Base-by-base conservation (phyloP, 1,140 invertebrate genomes). In the Pogonomyrmex californicus region DNA sequence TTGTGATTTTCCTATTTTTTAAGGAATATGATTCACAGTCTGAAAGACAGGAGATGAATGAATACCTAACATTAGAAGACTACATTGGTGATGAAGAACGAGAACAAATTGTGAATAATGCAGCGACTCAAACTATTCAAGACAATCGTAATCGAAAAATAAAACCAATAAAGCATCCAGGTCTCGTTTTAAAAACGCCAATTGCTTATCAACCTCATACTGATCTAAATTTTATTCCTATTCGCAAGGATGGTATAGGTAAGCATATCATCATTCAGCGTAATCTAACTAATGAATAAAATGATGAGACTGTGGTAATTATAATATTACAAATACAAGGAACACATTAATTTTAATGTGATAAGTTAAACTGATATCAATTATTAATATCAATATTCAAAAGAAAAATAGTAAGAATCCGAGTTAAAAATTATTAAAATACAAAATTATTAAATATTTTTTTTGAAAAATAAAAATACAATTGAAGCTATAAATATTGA, bases 221-320 rank as follows among this genome's bases (percentile, higher is more conserved):
- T 65, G 97, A 98, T 95, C 95, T 97, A 51, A 97, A 97, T 92
- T 97, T 97, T 81, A 97, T 98, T 94, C 97, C 97, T 56, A 98
- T 98, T 92, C 96, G 97, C 90, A 97, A 97, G 94, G 97, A 98
- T 95, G 98, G 98, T 91, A 98, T 98, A 96, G 97, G 97, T 98
- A 95, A 95, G 95, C 77, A 44, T 7, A 41, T 23, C 23, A 44
- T 41, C 60, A 33, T 78, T 30, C 7, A 30, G 30, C 30, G 56
- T 10, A 36, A 23, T 23, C 23, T 23, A 1, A 65, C 14, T 38
- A 17, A 5, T 36, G 23, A 7, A 12, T 3, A 60, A 60, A 30
- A 30, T 60, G 23, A 60, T 60, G 9, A 23, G 23, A 10, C n/a
- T 60, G 0, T 23, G 23, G 23, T 23, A 23, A 23, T 23, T 23